Base-by-base conservation (phyloP, 2,888 invertebrate species). In the Pseudoips prasinana region DNA sequence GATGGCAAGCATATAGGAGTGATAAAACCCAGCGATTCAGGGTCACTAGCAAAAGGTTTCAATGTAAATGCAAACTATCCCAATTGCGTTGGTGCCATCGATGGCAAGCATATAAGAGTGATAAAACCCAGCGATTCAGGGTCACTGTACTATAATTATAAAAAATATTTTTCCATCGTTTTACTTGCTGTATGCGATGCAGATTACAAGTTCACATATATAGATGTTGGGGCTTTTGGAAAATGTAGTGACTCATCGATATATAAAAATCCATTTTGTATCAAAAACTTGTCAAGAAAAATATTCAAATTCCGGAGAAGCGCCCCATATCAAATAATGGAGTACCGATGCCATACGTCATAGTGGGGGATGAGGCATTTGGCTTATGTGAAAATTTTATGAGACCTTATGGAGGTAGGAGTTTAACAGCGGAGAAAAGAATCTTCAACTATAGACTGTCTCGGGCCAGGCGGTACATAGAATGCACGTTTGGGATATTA, bases 401-500 rank as follows among this genome's bases (percentile, higher is more conserved):
- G 36, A 18, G 40, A 33, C 43, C 42, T n/a, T 42, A 33, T 40
- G 25, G 26, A 27, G 42, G 40, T 32, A 39, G 24, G 29, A 30
- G 11, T 36, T 27, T 36, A 31, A 36, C 36, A 26, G 23, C 18
- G 19, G 9, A 34, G 28, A 44, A 41, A 40, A 33, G 8, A 33
- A 34, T 37, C 8, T 56, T 52, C 22, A 58, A 60, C 29, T 54
- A 62, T 33, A 17, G 60, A 29, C 35, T 59, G 10, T 39, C 51
- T 25, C 37, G 52, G 14, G 58, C 43, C 22, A 28, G 58, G 14
- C 44, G 56, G 8, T 44, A 54, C 8, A 33, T 59, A 10, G n/a
- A n/a, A n/a, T n/a, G n/a, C n/a, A n/a, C 52, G 7, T 59, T 58
- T 41, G 56, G 56, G 20, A 57, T 57, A 24, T 25, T 58, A 33